phyloP scores from a whole-genome alignment of 2,888 invertebrate genomes.

The Gortyna flavago region DNA sequence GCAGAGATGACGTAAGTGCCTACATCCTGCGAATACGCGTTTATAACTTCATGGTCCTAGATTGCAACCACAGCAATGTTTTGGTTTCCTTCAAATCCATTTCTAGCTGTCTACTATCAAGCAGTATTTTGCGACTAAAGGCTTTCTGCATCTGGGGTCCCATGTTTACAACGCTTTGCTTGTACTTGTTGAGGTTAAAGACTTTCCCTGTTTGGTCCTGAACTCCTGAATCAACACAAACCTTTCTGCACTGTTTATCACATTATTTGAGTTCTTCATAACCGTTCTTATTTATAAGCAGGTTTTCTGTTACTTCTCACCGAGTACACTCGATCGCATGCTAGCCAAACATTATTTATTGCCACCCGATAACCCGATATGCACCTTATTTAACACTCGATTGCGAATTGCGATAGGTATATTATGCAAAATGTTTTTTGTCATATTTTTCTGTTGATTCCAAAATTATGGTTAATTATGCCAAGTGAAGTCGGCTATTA shows the following conservation, averaged over 20 bases:
- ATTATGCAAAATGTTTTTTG: constrained; percentile 6
- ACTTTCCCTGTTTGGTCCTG: neutral
- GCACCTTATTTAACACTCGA: constrained; percentile 25
- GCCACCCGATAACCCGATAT: constrained; percentile 39
- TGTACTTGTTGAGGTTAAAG: neutral
- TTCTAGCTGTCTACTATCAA: neutral
- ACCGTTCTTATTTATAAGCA: neutral
- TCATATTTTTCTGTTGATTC: constrained; percentile 3
- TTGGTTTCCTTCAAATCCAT: neutral
- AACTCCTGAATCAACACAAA: neutral
- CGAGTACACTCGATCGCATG: constrained; percentile 16
- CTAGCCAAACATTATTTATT: constrained; percentile 49
- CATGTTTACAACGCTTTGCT: neutral
- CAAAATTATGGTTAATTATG: constrained; percentile 9
- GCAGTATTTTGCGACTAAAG: neutral
- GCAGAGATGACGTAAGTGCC: neutral
- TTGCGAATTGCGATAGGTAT: constrained; percentile 4
- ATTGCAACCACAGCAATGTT: neutral
- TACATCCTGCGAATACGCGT: neutral
- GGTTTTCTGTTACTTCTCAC: constrained; percentile 5
- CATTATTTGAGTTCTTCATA: neutral
- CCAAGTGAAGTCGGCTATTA: neutral
- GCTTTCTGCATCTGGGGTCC: neutral
- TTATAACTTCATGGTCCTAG: neutral
- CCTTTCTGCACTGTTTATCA: neutral